These are phyloP conservation scores for Clamator glandarius DNA, from an alignment of 2,797 vertebrate species.

Conservation along the genomic window DNA sequence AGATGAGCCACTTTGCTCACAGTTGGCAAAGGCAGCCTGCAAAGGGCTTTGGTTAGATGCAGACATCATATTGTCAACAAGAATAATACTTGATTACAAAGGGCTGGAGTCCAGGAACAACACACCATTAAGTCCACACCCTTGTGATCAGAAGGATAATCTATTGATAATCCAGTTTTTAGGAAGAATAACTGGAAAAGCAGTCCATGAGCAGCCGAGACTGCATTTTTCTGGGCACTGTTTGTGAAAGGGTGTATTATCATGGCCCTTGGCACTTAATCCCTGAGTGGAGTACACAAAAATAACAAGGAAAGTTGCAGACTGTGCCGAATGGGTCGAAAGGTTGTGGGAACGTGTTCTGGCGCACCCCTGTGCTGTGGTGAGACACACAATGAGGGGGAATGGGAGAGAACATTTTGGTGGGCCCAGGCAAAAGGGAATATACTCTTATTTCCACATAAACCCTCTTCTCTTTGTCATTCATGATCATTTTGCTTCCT, in stretches of 20 bases:
- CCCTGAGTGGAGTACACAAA: constrained; percentile 37
- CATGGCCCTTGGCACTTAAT: constrained; percentile 25
- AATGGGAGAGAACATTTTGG: neutral
- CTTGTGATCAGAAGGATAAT: constrained; percentile 3
- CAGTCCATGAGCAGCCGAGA: neutral
- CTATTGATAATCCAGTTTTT: neutral
- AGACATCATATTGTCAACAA: neutral
- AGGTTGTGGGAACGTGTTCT: constrained; percentile 67
- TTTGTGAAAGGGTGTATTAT: constrained; percentile 46
- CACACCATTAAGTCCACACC: neutral
- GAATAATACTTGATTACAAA: constrained; percentile 15
- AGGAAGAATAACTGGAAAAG: neutral
- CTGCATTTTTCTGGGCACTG: neutral
- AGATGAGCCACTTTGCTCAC: neutral
- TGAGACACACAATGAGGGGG: neutral
- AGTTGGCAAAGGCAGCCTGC: constrained; percentile 2
- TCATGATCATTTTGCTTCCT: constrained; percentile 32
- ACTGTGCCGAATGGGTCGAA: constrained; percentile 50
- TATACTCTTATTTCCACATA: constrained; percentile 8
- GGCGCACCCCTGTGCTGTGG: constrained; percentile 19
- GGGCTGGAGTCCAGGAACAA: neutral
- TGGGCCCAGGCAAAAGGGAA: neutral
- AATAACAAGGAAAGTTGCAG: constrained; percentile 50
- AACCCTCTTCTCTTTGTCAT: constrained; percentile 7
- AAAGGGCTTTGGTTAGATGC: neutral